Conservation (phyloP, 2,797 vertebrate genomes). For the Acrossocheilus fasciatus region DNA sequence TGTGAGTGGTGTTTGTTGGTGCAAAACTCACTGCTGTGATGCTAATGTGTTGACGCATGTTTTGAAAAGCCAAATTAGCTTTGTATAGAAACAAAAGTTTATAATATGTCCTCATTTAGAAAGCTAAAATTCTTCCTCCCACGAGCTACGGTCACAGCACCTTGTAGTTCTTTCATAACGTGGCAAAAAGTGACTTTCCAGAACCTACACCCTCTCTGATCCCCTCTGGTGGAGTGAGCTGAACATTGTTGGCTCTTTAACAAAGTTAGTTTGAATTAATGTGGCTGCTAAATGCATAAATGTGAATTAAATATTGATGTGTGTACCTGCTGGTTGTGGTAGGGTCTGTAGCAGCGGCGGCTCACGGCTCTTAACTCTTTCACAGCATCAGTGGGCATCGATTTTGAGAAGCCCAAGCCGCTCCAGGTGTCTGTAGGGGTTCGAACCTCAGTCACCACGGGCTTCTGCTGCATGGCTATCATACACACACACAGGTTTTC, state of each 20-base stretch:
- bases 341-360: slow-evolving; percentile 81
- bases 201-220: neutral
- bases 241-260: neutral
- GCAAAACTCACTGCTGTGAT: neutral
- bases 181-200: neutral
- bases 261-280: neutral
- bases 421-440: slow-evolving; percentile 86
- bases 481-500: slow-evolving; percentile 9
- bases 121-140: neutral
- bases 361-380: slow-evolving; percentile 81
- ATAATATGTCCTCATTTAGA: neutral
- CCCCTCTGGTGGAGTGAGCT: neutral
- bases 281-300: neutral
- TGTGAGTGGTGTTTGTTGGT: neutral
- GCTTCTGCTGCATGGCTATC: slow-evolving; percentile 84
- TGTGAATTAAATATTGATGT: neutral
- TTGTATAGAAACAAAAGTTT: too few relatives aligned
- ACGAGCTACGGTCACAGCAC: too few relatives aligned
- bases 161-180: neutral
- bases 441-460: slow-evolving; percentile 81
- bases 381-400: slow-evolving; percentile 83
- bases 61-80: neutral
- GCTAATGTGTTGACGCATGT: neutral
- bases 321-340: slow-evolving; percentile 68
- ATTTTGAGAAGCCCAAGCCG: slow-evolving; percentile 86